Evolutionary conservation across 2,888 invertebrate genomes (phyloP), one percentile per base, ranked within the genome.

Genomic region (Oscheius myriophilus): DNA sequence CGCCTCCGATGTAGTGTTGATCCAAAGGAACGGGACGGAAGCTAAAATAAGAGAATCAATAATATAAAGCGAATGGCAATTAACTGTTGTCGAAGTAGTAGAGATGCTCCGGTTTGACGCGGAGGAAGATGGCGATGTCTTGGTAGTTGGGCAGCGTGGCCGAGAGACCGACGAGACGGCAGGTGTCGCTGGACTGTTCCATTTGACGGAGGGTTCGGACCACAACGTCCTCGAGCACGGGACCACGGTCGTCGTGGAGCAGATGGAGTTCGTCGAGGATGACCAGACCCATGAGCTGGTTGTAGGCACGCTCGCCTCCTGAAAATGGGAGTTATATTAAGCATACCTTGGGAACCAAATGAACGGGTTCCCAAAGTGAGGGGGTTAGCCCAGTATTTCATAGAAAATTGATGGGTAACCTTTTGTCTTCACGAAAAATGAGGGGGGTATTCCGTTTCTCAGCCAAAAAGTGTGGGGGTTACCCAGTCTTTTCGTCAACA

Each of bases 1-100:
- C 0, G 96, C 97, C 85, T 98, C 98, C 98, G 80, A 98, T 96
- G 87, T 96, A 99, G 87, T 97, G 96, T 87, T 98, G 98, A 83
- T 98, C 96, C 7, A 98, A 88, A 0, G 97, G 86, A 9, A 86
- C 86, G 18, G 87, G 87, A 86, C 81, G 87, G 62, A 72, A 79
- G 62, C 76, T 72, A 57, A 46, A 68, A 59, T n/a, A 52, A n/a
- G 16, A 54, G 9, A 26, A 14, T 16, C 12, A 26, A 46, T n/a
- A 45, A 42, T 26, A 16, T n/a, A 6, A 14, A n/a, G n/a, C n/a
- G n/a, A n/a, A 41, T n/a, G 21, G 39, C 1, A 21, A 6, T 52
- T 72, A 83, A 42, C 79, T 95, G 87, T 98, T 98, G 87, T 99
- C 97, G 84, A 98, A 99, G 88, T 94, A 95, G 88, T 94, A 97